Evolutionary conservation across 2,113 vertebrate genomes (phyloP), one percentile per base, ranked within the genome.

Genomic region (Forbesichthys agassizii): DNA sequence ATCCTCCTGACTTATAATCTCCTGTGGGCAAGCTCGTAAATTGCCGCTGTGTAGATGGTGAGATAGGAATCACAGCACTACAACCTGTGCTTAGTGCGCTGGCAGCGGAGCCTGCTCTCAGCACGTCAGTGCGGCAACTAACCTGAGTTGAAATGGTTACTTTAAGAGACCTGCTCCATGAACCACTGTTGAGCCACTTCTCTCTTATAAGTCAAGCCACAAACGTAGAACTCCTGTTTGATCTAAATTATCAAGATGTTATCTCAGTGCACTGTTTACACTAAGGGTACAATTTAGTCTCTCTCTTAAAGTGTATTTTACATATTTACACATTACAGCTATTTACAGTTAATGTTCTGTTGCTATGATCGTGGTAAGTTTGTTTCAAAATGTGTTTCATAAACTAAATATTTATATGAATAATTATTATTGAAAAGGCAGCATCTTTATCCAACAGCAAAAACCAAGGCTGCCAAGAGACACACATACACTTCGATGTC

Each of bases 21-120:
- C 74, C 85, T 84, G 80, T 86, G 82, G 84, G 80, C 82, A 82
- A 14, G 48, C 42, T n/a, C 67, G 70, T 79, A 79, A 86, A 83
- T 73, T 75, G 73, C 42, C 18, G 64, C 61, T 63, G 64, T 64
- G 61, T 77, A 75, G 82, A 77, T 73, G 78, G 11, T 56, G 71
- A 84, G 87, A 87, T 82, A 82, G 74, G 33, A 68, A 82, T 86
- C 77, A 77, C 80, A 82, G 71, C 63, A 42, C 70, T 61, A 72
- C 71, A 74, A 64, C 69, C 73, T 75, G 54, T 69, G 78, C 72
- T 73, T 62, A 62, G 65, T 83, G 68, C 48, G 27, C 56, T 71
- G 70, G 66, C 66, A 33, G 74, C 51, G 13, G 16, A 72, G 66
- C 49, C 51, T 46, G 57, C 67, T 64, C 66, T 55, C 60, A 46